Conservation (phyloP, 2,888 invertebrate species). For the Sepiola atlantica region DNA sequence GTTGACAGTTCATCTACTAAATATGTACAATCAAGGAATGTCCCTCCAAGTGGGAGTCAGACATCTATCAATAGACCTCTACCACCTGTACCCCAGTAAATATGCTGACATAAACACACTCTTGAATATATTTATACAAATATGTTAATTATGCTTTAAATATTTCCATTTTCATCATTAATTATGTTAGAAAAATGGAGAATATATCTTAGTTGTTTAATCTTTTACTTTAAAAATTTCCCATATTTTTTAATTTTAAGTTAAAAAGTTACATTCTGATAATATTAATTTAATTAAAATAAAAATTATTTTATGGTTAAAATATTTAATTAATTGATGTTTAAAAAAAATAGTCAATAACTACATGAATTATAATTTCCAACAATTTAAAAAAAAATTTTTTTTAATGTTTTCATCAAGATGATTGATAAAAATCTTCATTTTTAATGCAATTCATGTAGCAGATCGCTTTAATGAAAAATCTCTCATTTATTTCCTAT, state of each 20-base stretch:
- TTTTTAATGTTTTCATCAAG: background rate
- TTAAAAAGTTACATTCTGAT: no score
- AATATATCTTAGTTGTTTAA: background rate
- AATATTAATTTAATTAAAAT: no score
- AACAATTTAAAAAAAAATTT: no score
- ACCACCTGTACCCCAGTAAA: background rate
- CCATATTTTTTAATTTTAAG: background rate
- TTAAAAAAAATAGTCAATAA: background rate
- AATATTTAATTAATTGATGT: background rate
- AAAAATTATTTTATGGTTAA: no score
- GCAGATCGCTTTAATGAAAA: background rate
- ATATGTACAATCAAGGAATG: background rate
- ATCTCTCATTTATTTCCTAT: background rate
- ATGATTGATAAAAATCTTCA: background rate
- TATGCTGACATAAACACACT: no score
- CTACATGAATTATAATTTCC: background rate
- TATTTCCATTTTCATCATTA: background rate
- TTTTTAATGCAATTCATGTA: background rate
- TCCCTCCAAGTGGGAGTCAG: slow-evolving; percentile 9
- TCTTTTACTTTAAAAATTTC: background rate
- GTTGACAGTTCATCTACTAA: background rate
- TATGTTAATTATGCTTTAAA: no score
- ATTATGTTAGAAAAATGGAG: background rate
- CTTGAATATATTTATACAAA: background rate
- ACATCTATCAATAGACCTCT: background rate